Evolutionary conservation across 2,113 vertebrate genomes (phyloP).

Genomic region (Lepus europaeus): DNA sequence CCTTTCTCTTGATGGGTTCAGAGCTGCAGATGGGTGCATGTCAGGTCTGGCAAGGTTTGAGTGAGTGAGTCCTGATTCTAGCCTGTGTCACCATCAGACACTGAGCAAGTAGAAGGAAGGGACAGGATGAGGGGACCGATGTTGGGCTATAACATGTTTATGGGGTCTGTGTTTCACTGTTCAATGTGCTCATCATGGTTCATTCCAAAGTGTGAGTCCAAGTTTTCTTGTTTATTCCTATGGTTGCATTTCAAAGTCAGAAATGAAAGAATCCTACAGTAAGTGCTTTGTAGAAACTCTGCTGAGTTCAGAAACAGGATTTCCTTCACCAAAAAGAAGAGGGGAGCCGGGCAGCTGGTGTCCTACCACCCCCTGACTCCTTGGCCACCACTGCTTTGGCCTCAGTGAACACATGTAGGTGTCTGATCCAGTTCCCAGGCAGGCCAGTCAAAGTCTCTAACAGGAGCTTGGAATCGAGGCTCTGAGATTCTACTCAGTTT

Average conservation of each 20-base stretch:
- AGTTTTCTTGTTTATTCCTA: background rate
- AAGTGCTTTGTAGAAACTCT: background rate
- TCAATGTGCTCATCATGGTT: background rate
- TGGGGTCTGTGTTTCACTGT: background rate
- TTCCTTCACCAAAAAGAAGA: background rate
- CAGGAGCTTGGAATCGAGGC: background rate
- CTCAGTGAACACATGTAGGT: background rate
- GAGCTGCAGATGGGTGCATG: no score
- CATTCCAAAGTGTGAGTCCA: background rate
- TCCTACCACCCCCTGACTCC: background rate
- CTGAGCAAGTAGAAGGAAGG: background rate
- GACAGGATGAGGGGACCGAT: background rate
- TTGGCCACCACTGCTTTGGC: background rate
- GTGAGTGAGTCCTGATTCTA: no score
- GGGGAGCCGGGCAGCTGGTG: background rate
- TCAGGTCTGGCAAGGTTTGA: no score
- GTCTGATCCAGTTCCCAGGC: background rate
- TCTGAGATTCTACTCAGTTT: background rate
- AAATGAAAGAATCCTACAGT: background rate
- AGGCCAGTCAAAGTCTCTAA: background rate
- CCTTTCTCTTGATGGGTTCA: no score
- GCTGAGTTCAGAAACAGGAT: background rate
- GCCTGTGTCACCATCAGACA: background rate
- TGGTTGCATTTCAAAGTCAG: background rate
- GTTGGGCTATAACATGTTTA: no score